A percentile compares a stretch with the other conserved stretches of the same genome.
These are phyloP conservation scores for Nomada flava DNA, from an alignment of 2,888 invertebrate species.

Conservation along the genomic window DNA sequence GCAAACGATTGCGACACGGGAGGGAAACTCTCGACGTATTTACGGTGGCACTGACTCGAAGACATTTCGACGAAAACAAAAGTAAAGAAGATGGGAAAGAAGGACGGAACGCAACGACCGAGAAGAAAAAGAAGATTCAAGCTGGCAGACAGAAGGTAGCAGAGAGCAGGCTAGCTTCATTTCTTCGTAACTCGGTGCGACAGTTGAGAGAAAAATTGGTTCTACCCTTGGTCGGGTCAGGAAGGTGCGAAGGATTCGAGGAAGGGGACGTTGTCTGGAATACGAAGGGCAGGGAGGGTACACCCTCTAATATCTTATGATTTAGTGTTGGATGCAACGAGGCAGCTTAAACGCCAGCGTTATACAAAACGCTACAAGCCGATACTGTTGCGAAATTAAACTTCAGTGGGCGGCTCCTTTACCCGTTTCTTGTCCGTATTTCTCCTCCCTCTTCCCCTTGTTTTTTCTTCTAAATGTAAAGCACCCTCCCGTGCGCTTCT, in stretches of 20 bases:
- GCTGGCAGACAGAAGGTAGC: constrained; percentile 61
- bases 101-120: constrained; percentile 15
- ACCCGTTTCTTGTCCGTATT: constrained; percentile 42
- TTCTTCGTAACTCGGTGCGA: constrained; percentile 81
- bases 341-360: constrained; percentile 76
- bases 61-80: constrained; percentile 24
- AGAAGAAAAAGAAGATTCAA: constrained; percentile 40
- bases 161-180: constrained; percentile 73
- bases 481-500: background rate
- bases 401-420: constrained; percentile 67
- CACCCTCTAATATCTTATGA: constrained; percentile 82
- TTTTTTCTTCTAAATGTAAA: background rate
- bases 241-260: constrained; percentile 69
- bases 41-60: constrained; percentile 36
- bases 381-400: constrained; percentile 79
- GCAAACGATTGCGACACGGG: constrained; percentile 55
- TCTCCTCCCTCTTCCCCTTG: constrained; percentile 33
- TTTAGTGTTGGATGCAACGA: constrained; percentile 81
- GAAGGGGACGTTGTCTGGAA: constrained; percentile 45
- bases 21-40: constrained; percentile 59
- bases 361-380: constrained; percentile 63
- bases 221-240: constrained; percentile 66
- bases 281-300: constrained; percentile 53
- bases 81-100: background rate
- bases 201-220: constrained; percentile 82